Evolutionary conservation across 2,888 invertebrate genomes (phyloP), one percentile per base, ranked within the genome.

Genomic region (Volucella zonaria): DNA sequence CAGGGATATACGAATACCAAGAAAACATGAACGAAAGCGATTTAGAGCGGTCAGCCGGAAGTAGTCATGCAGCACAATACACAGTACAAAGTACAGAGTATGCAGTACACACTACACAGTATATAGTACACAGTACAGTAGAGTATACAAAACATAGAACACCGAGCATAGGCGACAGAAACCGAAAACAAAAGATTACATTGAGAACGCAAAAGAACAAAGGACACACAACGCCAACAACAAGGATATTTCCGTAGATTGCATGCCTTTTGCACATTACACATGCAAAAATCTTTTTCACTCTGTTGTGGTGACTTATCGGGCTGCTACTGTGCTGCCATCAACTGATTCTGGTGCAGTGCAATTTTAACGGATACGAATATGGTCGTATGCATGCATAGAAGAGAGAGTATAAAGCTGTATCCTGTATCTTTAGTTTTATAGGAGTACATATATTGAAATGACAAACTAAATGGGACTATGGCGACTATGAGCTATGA

Each of bases 261-360:
- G 83, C 83, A 83, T 83, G 80, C 75, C 61, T 83, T 78, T 83
- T 83, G 80, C 66, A 80, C 83, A 80, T 83, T 67, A 83, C 83
- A 83, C 80, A 83, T 83, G 83, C 80, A 83, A 71, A 83, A 59
- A 66, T 54, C 66, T 43, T 31, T 38, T 67, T 38, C 59, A 66
- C 64, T 81, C 38, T 11, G 49, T 8, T 38, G 11, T 68, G 62
- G 47, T 52, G 31, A 82, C 87, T 88, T 87, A 86, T 88, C 82
- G 82, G 86, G 87, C 88, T 87, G 81, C 87, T 82, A 79, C 77
- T 82, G 73, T 59, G 38, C 59, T 80, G 59, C 58, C 66, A 71
- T 74, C 40, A 42, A 66, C 54, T 67, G 70, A 45, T 68, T 59
- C 76, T 78, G 61, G 52, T 70, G 86, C 82, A 78, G 78, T 61